Base-by-base conservation (phyloP, 2,113 vertebrate genomes). In the Cyanocitta stelleri region DNA sequence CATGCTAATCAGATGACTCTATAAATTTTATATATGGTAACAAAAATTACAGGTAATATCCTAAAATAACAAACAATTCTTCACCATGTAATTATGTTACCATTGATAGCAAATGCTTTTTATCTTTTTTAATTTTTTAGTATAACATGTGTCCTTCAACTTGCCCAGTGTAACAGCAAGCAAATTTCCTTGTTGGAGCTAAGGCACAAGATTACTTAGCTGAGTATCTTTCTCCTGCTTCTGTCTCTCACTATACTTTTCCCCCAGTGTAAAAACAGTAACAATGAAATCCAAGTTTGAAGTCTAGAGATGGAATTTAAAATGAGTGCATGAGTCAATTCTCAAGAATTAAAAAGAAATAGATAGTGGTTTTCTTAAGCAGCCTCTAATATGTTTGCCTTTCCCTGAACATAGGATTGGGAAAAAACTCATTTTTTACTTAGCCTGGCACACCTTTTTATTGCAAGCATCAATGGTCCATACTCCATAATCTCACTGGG, bases 141-240 rank as follows among this genome's bases (percentile, higher is more conserved):
- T 16, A 5, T 10, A 55, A 61, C 27, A 26, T 6, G 5, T 30
- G 15, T 84, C 22, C 54, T 86, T 79, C 58, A 81, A 29, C 14
- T 77, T 55, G 33, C 7, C 23, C 48, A 52, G 35, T 44, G 37
- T 18, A 85, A 61, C 23, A 66, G 48, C 15, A 67, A 83, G 41
- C 18, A 56, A 64, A 93, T 69, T 82, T 87, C 66, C 67, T 77
- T 96, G 16, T 21, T 3, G 29, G 72, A 95, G 81, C 48, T 71
- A 64, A 49, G 22, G 43, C 30, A 68, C 55, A 49, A 0, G 0
- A 55, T 30, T 51, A 29, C 44, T 63, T 9, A 20, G 21, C 23
- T 0, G 1, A 44, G 18, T 8, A 20, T 18, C 55, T n/a, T 63
- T 49, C 35, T 58, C 46, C 61, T 26, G 12, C n/a, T 54, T 27